Evolutionary conservation across 2,797 vertebrate species (phyloP).

Genomic region (Enteromius afrohamiltoni): DNA sequence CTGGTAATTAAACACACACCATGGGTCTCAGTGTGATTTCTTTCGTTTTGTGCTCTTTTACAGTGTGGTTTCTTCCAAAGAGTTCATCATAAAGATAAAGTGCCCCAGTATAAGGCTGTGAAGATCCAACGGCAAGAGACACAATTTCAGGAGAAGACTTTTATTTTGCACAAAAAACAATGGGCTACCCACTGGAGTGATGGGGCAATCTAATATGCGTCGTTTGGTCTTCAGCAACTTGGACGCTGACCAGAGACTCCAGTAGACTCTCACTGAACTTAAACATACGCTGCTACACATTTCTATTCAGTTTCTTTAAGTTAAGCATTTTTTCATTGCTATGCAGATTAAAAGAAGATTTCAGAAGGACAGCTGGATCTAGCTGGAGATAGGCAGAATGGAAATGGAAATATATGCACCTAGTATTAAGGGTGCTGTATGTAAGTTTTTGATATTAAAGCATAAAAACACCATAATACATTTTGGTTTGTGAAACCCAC

Average conservation of each 20-base stretch:
- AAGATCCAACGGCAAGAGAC: slow-evolving; percentile 88
- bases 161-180: slow-evolving; percentile 83
- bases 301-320: slow-evolving; percentile 2
- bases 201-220: slow-evolving; percentile 74
- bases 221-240: not conserved
- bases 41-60: not conserved
- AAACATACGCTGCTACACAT: not conserved
- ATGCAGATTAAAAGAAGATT: not conserved
- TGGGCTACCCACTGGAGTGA: slow-evolving; percentile 86
- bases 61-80: slow-evolving; percentile 94
- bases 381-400: not conserved
- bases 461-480: too few species aligned
- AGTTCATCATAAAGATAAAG: slow-evolving; percentile 82
- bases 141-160: slow-evolving; percentile 84
- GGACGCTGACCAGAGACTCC: not conserved
- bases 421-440: not conserved
- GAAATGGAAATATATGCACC: not conserved
- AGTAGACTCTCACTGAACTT: not conserved
- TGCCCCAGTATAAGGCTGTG: slow-evolving; percentile 91
- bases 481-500: too few species aligned
- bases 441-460: too few species aligned
- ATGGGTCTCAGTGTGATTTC: not conserved
- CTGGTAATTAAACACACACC: not conserved
- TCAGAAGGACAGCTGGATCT: not conserved
- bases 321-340: slow-evolving; percentile 10